Percentiles rank a stretch among this genome's conserved stretches.
These are phyloP conservation scores for Aporophyla lueneburgensis DNA, from an alignment of 2,888 invertebrate species.

Conservation along the genomic window DNA sequence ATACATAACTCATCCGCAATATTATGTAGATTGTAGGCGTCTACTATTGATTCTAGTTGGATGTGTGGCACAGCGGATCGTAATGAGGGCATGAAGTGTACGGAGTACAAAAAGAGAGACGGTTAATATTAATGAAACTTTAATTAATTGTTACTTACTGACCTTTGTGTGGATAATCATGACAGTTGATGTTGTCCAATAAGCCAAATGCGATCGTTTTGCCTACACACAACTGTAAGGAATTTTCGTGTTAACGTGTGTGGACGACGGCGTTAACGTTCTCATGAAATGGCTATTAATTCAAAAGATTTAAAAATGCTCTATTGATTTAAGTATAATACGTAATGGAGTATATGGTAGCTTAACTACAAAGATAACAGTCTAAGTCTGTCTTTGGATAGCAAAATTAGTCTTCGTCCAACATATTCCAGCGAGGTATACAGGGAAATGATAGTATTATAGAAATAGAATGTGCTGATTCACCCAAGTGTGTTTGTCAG, in stretches of 20 bases:
- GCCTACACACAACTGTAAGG: background rate
- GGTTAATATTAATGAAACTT: background rate
- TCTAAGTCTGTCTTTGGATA: background rate
- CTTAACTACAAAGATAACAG: background rate
- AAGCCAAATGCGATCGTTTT: background rate
- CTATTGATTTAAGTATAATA: too few species aligned
- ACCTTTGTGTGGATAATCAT: background rate
- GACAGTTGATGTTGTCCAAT: too few species aligned
- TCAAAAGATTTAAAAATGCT: too few species aligned
- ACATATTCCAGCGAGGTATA: background rate
- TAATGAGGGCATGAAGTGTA: slow-evolving; percentile 48
- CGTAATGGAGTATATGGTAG: too few species aligned
- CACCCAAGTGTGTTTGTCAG: too few species aligned
- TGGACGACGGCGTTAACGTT: background rate
- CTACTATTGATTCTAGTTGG: slow-evolving; percentile 44
- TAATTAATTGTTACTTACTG: background rate
- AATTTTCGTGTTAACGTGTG: background rate
- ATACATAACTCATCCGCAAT: background rate
- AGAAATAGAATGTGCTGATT: too few species aligned
- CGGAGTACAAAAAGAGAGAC: slow-evolving; percentile 7
- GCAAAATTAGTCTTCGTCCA: background rate
- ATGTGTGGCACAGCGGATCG: slow-evolving; percentile 15
- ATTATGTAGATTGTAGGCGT: background rate
- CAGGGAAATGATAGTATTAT: background rate
- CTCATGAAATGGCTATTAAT: background rate